phyloP scores from a whole-genome alignment of 1,140 invertebrate genomes.

The Cotesia glomerata region DNA sequence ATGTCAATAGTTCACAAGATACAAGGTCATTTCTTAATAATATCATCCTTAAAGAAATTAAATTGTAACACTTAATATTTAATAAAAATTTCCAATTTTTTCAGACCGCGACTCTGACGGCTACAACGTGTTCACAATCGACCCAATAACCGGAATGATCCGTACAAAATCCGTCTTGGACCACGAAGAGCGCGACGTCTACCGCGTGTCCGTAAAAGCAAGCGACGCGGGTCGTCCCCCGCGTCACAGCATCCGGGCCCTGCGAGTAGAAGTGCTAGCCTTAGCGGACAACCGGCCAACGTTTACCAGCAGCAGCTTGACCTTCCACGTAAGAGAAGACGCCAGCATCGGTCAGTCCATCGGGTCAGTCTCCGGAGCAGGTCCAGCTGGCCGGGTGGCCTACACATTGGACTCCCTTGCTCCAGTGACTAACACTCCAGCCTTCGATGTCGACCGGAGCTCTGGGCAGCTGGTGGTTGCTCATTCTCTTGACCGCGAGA shows the following conservation, averaged over 20 bases:
- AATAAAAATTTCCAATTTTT: constrained; percentile 27
- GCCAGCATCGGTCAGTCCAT: constrained; percentile 77
- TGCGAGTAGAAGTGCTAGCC: constrained; percentile 87
- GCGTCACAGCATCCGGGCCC: constrained; percentile 77
- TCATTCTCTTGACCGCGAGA: constrained; percentile 83
- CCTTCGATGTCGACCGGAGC: constrained; percentile 86
- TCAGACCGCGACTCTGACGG: constrained; percentile 80
- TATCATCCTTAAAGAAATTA: too few species aligned
- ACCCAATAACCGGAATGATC: constrained; percentile 85
- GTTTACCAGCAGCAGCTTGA: constrained; percentile 87
- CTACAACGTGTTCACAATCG: constrained; percentile 83
- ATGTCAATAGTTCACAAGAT: too few species aligned
- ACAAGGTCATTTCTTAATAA: too few species aligned
- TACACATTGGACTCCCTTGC: constrained; percentile 79
- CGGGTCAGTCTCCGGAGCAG: constrained; percentile 78
- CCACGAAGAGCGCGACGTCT: constrained; percentile 88
- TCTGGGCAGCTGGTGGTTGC: constrained; percentile 86
- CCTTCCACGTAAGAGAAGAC: constrained; percentile 84
- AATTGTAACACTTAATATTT: too few species aligned
- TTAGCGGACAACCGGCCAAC: constrained; percentile 90
- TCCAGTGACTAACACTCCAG: constrained; percentile 71
- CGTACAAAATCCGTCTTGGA: constrained; percentile 86
- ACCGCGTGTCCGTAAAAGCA: constrained; percentile 84
- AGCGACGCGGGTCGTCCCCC: constrained; percentile 84
- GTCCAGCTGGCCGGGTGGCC: constrained; percentile 78